Base-by-base conservation (phyloP, 2,113 vertebrate genomes). In the Struthidea cinerea region DNA sequence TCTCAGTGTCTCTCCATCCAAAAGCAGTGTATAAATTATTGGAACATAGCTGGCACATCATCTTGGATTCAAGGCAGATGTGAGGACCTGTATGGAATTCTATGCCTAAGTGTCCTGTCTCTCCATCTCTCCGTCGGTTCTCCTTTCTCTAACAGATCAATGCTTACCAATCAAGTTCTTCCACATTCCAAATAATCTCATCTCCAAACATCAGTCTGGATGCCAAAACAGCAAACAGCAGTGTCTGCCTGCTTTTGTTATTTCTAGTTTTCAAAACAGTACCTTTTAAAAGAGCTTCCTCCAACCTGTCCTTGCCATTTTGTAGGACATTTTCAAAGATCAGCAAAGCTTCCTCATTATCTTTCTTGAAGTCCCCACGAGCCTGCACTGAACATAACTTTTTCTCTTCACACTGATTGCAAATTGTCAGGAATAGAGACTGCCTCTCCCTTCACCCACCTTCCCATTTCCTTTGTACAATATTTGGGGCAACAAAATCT, bases 331-430 rank as follows among this genome's bases (percentile, higher is more conserved):
- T 22, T 86, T 67, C 55, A 52, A 89, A 74, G 30, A 59, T 7
- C 24, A 53, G 28, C 18, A 91, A 78, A 82, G 27, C 23, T 84
- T 68, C 26, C 28, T 63, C 23, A 18, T 41, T 35, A 41, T 13
- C 49, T 57, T 77, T 52, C 24, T 33, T 55, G 3, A 73, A 32
- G 46, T 27, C 8, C 28, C 19, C 10, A 23, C 0, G 0, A 65
- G 30, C 11, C 10, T 60, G 16, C 8, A 63, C 1, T 11, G 5
- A 89, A 55, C 20, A 4, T 70, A 64, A 7, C 19, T 57, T 80
- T 57, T 46, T 33, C 47, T 77, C 19, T 41, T 64, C 68, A 63
- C 22, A 30, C 16, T 35, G 33, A 20, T 2, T 19, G 35, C 23
- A 35, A 89, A 37, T 41, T 23, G 16, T 35, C 33, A 41, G 39